Base-by-base conservation (phyloP, 2,888 invertebrate species). In the Melanophora roralis region DNA sequence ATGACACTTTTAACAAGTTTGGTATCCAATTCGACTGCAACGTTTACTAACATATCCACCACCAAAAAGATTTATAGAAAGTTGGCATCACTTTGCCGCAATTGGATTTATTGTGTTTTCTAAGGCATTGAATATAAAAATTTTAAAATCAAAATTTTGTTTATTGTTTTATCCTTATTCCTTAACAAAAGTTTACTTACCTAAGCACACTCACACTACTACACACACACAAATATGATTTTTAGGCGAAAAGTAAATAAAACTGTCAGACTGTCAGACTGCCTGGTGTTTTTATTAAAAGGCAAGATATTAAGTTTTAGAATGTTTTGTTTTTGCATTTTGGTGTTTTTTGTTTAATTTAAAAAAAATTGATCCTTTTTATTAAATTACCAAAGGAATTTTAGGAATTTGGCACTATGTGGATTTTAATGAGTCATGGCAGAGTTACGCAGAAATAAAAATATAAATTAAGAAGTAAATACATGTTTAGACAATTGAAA, bases 231-330 rank as follows among this genome's bases (percentile, higher is more conserved):
- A n/a, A 2, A 2, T 36, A 36, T 11, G 36, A 11, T 9, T 11
- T 8, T 36, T 36, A 36, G 9, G 36, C 8, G 11, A 36, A 16
- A 49, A 32, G 32, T 49, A 55, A 73, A 49, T 49, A 57, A 65
- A 68, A 68, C 67, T 68, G 60, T 60, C 74, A 68, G 74, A 75
- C 67, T 47, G 47, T 59, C 65, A 59, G 74, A 59, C 51, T 65
- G 49, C 32, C 32, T 21, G 19, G 6, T 16, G 19, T 12, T 8
- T 27, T 21, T 32, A 34, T 72, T 34, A 51, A 40, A 7, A 51
- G 49, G 19, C 49, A 16, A 60, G 32, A 51, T 60, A 51, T 60
- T 43, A 72, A 62, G 62, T 72, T 72, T 68, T 34, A 14, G 43
- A 72, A 43, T 34, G 23, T 51, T 62, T 51, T 72, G 59, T 23